Evolutionary conservation across 2,888 invertebrate genomes (phyloP).

Genomic region (Acanthopleura granulata): DNA sequence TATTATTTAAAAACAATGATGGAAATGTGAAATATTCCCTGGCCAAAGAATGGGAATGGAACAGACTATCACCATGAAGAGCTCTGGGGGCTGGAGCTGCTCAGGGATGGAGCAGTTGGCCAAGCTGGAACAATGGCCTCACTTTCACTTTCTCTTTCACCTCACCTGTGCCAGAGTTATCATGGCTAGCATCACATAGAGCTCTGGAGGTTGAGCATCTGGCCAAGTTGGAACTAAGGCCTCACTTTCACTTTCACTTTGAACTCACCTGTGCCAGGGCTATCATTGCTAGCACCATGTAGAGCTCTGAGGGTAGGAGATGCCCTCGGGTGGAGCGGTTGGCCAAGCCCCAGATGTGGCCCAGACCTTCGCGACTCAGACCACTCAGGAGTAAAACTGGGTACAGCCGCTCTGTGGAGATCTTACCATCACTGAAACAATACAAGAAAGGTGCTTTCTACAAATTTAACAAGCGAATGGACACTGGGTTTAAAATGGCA

Average conservation of each 20-base stretch:
- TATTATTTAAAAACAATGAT: no score
- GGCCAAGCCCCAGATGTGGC: slow-evolving; percentile 71
- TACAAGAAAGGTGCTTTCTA: no score
- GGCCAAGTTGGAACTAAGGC: neutral
- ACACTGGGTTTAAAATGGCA: no score
- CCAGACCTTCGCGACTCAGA: slow-evolving; percentile 68
- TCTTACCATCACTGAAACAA: slow-evolving; percentile 55
- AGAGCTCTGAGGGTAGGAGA: slow-evolving; percentile 70
- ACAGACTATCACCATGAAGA: no score
- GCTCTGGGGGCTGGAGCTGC: no score
- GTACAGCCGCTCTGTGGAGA: slow-evolving; percentile 69
- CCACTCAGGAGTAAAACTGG: slow-evolving; percentile 71
- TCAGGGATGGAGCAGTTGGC: no score
- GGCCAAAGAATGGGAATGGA: no score
- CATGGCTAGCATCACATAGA: slow-evolving; percentile 60
- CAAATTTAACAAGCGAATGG: no score
- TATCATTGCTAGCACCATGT: slow-evolving; percentile 71
- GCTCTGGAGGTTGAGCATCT: neutral
- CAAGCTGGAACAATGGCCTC: neutral
- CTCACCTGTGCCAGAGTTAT: slow-evolving; percentile 71
- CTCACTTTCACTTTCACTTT: neutral
- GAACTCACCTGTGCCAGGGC: slow-evolving; percentile 70
- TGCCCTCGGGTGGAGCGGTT: slow-evolving; percentile 71
- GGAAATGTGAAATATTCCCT: no score
- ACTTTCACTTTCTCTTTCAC: neutral